A percentile compares a stretch with the other conserved stretches of the same genome.
Evolutionary conservation across 2,113 vertebrate genomes (phyloP).

Genomic region (Physeter macrocephalus): DNA sequence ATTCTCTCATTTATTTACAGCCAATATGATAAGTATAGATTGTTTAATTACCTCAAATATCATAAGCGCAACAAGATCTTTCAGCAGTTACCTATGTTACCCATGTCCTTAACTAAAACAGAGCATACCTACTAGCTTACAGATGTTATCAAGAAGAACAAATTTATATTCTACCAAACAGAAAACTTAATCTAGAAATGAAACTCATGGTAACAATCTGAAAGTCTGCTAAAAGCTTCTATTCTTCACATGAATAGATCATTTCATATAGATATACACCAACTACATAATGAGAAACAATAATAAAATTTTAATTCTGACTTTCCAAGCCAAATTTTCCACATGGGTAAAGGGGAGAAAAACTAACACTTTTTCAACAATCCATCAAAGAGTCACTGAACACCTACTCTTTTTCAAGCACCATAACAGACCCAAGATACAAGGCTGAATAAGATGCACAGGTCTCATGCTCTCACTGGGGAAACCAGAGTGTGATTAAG

Average conservation of each 20-base stretch:
- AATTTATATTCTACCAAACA: not conserved
- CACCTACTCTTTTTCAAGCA: not conserved
- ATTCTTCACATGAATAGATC: not conserved
- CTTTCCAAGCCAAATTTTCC: not conserved
- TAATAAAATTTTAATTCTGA: not conserved
- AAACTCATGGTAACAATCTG: not conserved
- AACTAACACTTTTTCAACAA: not conserved
- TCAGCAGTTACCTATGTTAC: not conserved
- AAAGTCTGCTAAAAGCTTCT: not conserved
- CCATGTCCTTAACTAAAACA: not conserved
- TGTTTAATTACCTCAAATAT: not conserved
- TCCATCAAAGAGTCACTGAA: not conserved
- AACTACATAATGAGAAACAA: not conserved
- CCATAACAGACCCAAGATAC: not conserved
- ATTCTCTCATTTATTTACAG: not conserved
- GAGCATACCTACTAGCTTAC: not conserved
- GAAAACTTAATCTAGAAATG: not conserved
- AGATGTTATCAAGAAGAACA: not conserved
- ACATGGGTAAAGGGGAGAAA: not conserved
- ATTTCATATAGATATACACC: not conserved
- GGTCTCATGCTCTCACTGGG: not conserved
- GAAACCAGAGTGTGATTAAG: not conserved
- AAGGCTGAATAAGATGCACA: not conserved
- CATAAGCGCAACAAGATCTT: not conserved
- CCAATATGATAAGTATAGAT: not conserved